Base-by-base conservation (phyloP, 2,797 vertebrate genomes). In the Chaunax sp. region DNA sequence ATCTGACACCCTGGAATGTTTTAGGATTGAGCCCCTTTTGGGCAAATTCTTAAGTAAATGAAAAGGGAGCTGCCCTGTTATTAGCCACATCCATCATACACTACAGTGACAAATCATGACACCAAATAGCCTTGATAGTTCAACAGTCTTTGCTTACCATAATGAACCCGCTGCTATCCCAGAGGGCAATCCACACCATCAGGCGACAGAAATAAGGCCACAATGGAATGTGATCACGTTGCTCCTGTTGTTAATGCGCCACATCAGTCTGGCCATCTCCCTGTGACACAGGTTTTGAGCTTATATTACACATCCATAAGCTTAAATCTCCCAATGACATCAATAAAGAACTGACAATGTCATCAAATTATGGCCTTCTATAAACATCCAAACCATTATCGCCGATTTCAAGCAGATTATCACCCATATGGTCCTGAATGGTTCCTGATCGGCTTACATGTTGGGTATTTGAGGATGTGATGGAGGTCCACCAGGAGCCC, bases 381-480 rank as follows among this genome's bases (percentile, higher is more conserved):
- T 62, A 67, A 69, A 71, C 64, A 82, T 72, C 43, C 58, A 69
- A 84, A 69, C 61, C 44, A 69, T 67, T 83, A 72, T 90, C 73
- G 56, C 37, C 33, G 26, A 44, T 64, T 84, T 85, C 78, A 87
- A 85, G 68, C 69, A 71, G 88, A 90, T 92, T 88, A 91, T 81
- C 76, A 76, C 75, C 64, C 49, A 71, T 59, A 80, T 52, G 30
- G 68, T 62, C 64, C 71, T 64, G 75, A 82, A 80, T 53, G 65
- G 61, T 47, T 74, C 55, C 61, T 86, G 80, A 90, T 89, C 86
- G 55, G 88, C 87, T 90, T 91, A 89, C 75, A 68, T 41, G 50
- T 51, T 38, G 61, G 64, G 60, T 77, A 66, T 85, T 78, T 67
- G 58, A 63, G 50, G 64, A 64, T 64, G 64, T 78, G 45, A 63